These are phyloP conservation scores for Hydrocynus forskahlii DNA, from an alignment of 2,797 vertebrate genomes.

Conservation along the genomic window DNA sequence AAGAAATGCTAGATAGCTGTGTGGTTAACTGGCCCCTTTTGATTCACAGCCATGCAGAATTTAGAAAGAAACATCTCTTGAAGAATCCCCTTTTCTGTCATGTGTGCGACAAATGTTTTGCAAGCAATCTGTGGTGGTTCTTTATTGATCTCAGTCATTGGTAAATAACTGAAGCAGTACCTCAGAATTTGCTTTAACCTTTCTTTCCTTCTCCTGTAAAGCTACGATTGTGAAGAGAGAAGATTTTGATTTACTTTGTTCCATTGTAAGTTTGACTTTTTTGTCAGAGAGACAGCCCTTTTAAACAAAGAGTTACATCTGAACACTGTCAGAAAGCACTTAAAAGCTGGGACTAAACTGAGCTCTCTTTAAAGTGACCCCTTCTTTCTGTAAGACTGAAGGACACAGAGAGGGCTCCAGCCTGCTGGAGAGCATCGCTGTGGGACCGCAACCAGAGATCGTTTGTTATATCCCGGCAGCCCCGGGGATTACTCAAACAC, in stretches of 20 bases:
- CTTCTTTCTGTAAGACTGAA: constrained; percentile 34
- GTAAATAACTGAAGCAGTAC: no score
- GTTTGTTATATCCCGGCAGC: constrained; percentile 76
- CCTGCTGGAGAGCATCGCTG: constrained; percentile 52
- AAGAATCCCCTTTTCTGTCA: no score
- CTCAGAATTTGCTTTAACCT: background rate
- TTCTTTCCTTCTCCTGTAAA: background rate
- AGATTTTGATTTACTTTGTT: background rate
- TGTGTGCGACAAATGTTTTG: no score
- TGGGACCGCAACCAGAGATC: constrained; percentile 63
- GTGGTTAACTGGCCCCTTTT: no score
- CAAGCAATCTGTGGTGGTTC: no score
- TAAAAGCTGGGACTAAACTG: constrained; percentile 10
- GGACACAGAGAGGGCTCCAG: constrained; percentile 48
- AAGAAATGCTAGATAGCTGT: no score
- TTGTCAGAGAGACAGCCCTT: background rate
- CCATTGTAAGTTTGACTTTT: background rate
- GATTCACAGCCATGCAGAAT: no score
- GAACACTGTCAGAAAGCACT: background rate
- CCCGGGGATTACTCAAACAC: constrained; percentile 83
- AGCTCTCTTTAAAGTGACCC: constrained; percentile 4
- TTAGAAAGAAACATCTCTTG: no score
- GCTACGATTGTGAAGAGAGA: background rate
- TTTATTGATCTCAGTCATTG: no score
- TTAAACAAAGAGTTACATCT: constrained; percentile 8